Evolutionary conservation across 2,113 vertebrate genomes (phyloP), one percentile per base, ranked within the genome.

Genomic region (Perognathus longimembris): DNA sequence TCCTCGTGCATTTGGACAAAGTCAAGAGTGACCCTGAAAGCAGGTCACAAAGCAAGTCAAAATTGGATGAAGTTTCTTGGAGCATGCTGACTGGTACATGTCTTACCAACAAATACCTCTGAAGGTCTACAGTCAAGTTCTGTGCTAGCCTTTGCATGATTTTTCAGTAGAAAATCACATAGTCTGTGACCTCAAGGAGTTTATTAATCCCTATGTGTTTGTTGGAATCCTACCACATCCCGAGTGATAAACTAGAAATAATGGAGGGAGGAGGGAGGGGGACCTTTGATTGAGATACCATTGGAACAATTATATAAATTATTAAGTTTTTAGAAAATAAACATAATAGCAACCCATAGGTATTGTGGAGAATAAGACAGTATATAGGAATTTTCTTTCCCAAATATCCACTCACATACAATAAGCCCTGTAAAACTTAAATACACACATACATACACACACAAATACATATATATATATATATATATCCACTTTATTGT

Each of bases 1-100:
- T 14, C 24, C 32, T 18, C 12, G 30, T 5, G 0, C 9, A 1
- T 2, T 6, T 24, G 24, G 57, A 50, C 18, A 30, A 17, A 54
- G 50, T 54, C 14, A 54, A 54, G 50, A 54, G 15, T 18, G 11
- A 18, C 9, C 0, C 34, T 21, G 36, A 50, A 64, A 42, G 26
- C 18, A 57, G 69, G 18, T 24, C 40, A 57, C 6, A 61, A 32
- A 61, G 76, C 17, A 12, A 70, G 38, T 14, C 12, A 1, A 4
- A 28, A 32, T 30, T 40, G 9, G 0, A 22, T 59, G 71, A 20
- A 54, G 30, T 12, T 30, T 50, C 15, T 75, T 75, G 45, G 36
- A 73, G 2, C 0, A 15, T 3, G 9, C 15, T 42, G 30, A 34
- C 30, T 45, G 38, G 5, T 32, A 4, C 11, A 2, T 42, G 40